phyloP scores from a whole-genome alignment of 1,140 invertebrate genomes.

The Lordiphosa mommai region DNA sequence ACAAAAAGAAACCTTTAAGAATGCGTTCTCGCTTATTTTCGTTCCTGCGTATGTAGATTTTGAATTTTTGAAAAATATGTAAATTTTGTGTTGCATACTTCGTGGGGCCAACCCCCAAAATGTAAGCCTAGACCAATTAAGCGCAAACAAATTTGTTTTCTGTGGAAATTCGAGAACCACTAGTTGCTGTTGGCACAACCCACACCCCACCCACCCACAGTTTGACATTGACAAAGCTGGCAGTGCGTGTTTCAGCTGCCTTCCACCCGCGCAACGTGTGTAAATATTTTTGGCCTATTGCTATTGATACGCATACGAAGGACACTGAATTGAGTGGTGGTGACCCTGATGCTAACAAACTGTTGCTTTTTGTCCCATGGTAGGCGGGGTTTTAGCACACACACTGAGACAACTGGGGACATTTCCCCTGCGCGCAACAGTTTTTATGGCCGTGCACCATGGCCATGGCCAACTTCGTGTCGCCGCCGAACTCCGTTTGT shows the following conservation, averaged over 20 bases:
- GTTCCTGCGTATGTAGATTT: no score
- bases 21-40: no score
- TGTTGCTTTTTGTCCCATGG: slow-evolving; percentile 49
- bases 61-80: slow-evolving; percentile 10
- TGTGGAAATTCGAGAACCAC: slow-evolving; percentile 66
- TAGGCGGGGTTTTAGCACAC: slow-evolving; percentile 25
- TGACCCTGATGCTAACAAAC: slow-evolving; percentile 72
- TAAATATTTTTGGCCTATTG: slow-evolving; percentile 72
- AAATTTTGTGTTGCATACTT: slow-evolving; percentile 34
- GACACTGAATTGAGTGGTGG: slow-evolving; percentile 15
- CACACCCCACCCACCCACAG: background rate
- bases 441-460: slow-evolving; percentile 24
- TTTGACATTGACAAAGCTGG: slow-evolving; percentile 68
- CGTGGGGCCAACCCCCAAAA: slow-evolving; percentile 30
- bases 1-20: no score
- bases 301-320: slow-evolving; percentile 56
- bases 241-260: slow-evolving; percentile 1
- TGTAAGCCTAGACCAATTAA: slow-evolving; percentile 74
- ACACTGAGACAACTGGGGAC: slow-evolving; percentile 2
- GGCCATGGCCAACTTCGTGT: slow-evolving; percentile 40
- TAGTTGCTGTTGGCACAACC: slow-evolving; percentile 45
- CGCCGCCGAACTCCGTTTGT: slow-evolving; percentile 57
- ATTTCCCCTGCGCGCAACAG: slow-evolving; percentile 54
- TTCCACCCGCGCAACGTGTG: slow-evolving; percentile 23
- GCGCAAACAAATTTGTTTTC: slow-evolving; percentile 71